These are phyloP conservation scores for Champsocephalus esox DNA, from an alignment of 2,797 vertebrate genomes.

Conservation along the genomic window DNA sequence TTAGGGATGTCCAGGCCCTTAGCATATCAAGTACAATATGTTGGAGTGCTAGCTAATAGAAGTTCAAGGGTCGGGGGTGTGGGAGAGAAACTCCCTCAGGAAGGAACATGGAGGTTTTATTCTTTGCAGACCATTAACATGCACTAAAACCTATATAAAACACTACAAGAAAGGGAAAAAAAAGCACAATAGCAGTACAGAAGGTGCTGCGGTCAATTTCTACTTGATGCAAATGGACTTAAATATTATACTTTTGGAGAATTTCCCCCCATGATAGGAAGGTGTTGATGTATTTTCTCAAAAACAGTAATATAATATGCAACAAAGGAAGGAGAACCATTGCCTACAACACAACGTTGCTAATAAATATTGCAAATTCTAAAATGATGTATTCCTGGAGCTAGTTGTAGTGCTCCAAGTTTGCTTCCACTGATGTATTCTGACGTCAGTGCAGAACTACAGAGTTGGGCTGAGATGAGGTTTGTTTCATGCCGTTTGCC, in stretches of 20 bases:
- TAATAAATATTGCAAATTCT: neutral
- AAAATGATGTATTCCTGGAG: neutral
- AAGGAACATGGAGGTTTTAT: too few species aligned
- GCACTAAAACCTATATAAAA: too few species aligned
- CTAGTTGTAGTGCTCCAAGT: neutral
- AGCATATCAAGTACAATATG: too few species aligned
- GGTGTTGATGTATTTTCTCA: slow-evolving; percentile 25
- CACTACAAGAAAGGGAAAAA: too few species aligned
- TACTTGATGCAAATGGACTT: slow-evolving; percentile 2
- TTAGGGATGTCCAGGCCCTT: too few species aligned
- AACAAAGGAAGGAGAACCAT: neutral
- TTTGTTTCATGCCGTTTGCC: slow-evolving; percentile 16
- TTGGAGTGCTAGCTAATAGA: too few species aligned
- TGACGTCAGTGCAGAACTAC: slow-evolving; percentile 23
- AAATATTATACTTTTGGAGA: slow-evolving; percentile 27
- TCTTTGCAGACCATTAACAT: too few species aligned
- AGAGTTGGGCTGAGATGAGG: slow-evolving; percentile 19
- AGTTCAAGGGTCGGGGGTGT: too few species aligned
- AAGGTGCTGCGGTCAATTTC: slow-evolving; percentile 22
- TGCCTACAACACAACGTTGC: neutral
- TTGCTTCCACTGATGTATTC: slow-evolving; percentile 15
- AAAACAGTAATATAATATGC: neutral
- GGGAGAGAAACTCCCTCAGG: too few species aligned
- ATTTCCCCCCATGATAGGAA: slow-evolving; percentile 11
- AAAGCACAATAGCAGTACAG: neutral